Percentiles rank a stretch among this genome's conserved stretches.
Evolutionary conservation across 92 coral and sea anemone genomes (phyloP).

Genomic region (Hydrozoanthus gracilis): DNA sequence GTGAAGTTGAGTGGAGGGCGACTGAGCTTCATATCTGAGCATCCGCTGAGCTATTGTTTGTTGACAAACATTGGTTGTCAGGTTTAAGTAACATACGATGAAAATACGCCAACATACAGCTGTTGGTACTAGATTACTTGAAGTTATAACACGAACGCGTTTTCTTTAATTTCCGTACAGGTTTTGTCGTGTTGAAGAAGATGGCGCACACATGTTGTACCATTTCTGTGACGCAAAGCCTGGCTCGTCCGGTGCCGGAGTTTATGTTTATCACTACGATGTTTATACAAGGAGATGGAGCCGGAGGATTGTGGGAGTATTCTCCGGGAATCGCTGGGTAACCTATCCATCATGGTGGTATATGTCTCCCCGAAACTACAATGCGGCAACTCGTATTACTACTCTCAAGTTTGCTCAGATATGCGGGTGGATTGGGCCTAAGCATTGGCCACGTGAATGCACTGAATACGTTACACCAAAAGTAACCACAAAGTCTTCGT

Average conservation of each 20-base stretch:
- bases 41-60: too few species aligned
- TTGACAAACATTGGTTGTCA: too few species aligned
- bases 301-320: slow-evolving; percentile 83
- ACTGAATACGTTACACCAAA: slow-evolving; percentile 7
- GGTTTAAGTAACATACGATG: too few species aligned
- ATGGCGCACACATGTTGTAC: slow-evolving; percentile 67
- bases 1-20: too few species aligned
- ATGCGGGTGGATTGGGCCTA: slow-evolving; percentile 88
- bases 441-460: slow-evolving; percentile 44
- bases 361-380: slow-evolving; percentile 66
- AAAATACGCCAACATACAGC: too few species aligned
- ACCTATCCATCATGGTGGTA: slow-evolving; percentile 65
- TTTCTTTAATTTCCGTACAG: slow-evolving; percentile 39
- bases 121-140: background rate
- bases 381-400: slow-evolving; percentile 88
- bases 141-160: background rate
- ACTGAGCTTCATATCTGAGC: too few species aligned
- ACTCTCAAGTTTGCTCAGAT: slow-evolving; percentile 80
- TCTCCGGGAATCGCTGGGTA: slow-evolving; percentile 89
- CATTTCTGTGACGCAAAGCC: slow-evolving; percentile 94
- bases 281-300: slow-evolving; percentile 45
- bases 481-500: background rate
- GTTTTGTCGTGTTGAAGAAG: slow-evolving; percentile 49
- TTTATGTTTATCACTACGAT: slow-evolving; percentile 70
- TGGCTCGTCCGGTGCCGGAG: slow-evolving; percentile 98